Base-by-base conservation (phyloP, 2,797 vertebrate genomes). In the Menidia menidia region DNA sequence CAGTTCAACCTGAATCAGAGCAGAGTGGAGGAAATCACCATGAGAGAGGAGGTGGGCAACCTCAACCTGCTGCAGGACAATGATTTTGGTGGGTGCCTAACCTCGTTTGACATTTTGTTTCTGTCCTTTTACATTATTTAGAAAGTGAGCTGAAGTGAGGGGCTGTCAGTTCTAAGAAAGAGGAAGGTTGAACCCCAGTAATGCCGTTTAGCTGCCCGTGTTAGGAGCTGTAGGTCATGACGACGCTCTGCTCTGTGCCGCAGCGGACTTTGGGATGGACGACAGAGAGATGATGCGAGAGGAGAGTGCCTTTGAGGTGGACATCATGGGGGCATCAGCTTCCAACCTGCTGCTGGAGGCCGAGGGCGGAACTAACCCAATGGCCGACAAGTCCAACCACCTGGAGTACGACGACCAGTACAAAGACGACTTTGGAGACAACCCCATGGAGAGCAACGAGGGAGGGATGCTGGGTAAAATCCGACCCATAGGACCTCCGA, bases 1-100 rank as follows among this genome's bases (percentile, higher is more conserved):
- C 98, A 99, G 91, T 99, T 99, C 92, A 99, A 97, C 64, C 93
- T 99, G 88, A 99, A 99, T 91, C 98, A 99, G 93, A 99, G 98
- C 81, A 94, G 98, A 94, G 97, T 98, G 75, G 98, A 99, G 91
- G 98, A 99, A 92, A 99, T 99, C 88, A 99, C 98, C 73, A 99
- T 99, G 98, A 95, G 98, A 84, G 98, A 99, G 92, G 98, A 99
- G 87, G 97, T 99, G 32, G 97, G 97, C 50, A 99, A 97, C 91
- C 96, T 98, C 87, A 99, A 92, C 83, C 96, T 99, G 65, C 93
- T 99, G 81, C 96, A 98, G 78, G 98, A 99, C 86, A 98, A 98
- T 85, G 97, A 99, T 85, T 99, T 99, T 68, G 97, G 98, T 99
- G 95, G 33, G 73, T 32, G 12, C 33, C 48, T 50, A 16, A 65